Percentiles rank a stretch among this genome's conserved stretches.
These are phyloP conservation scores for Acronicta psi DNA, from an alignment of 2,888 invertebrate genomes.

Conservation along the genomic window DNA sequence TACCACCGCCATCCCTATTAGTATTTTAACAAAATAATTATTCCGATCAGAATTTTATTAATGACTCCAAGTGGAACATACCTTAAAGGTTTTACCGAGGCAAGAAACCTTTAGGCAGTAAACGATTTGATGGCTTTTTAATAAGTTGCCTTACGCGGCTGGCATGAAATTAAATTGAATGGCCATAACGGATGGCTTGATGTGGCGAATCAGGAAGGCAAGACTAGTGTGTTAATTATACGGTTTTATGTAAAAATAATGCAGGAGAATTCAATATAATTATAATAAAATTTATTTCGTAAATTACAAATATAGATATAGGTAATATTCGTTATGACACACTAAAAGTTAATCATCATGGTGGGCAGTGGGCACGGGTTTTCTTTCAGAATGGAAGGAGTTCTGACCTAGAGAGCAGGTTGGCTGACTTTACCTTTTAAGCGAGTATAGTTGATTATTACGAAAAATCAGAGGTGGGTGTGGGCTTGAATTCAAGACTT, in stretches of 20 bases:
- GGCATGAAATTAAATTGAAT: conserved; percentile 67
- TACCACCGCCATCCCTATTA: conserved; percentile 33
- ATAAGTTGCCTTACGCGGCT: conserved; percentile 65
- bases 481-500: too few species aligned
- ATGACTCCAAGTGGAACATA: conserved; percentile 59
- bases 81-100: conserved; percentile 41
- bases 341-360: too few species aligned
- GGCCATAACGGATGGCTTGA: conserved; percentile 55
- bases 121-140: conserved; percentile 72
- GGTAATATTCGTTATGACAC: too few species aligned
- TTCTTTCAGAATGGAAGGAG: too few species aligned
- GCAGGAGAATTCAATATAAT: too few species aligned
- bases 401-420: too few species aligned
- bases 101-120: conserved; percentile 65
- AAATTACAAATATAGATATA: background rate
- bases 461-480: too few species aligned
- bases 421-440: too few species aligned
- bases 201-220: conserved; percentile 44
- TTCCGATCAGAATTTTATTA: conserved; percentile 51
- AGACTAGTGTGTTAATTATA: conserved; percentile 54
- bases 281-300: too few species aligned
- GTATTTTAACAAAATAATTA: conserved; percentile 41
- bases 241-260: conserved; percentile 17
- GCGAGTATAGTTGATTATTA: too few species aligned
- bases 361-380: too few species aligned